Evolutionary conservation across 2,888 invertebrate genomes (phyloP), one percentile per base, ranked within the genome.

Genomic region (Agonopterix heracliana): DNA sequence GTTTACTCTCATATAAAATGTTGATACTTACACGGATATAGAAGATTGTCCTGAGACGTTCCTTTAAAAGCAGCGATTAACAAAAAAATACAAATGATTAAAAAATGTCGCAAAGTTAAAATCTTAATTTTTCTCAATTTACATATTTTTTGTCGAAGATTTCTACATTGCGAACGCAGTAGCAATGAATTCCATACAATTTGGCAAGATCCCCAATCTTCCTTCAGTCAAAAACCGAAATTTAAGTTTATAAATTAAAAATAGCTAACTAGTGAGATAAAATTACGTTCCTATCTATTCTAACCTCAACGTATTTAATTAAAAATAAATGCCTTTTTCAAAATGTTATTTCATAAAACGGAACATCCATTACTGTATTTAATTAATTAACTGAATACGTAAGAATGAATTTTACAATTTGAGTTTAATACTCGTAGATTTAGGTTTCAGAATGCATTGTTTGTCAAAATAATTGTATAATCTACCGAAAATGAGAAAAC

Each of bases 21-120:
- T n/a, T 34, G 52, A 82, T 89, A 91, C 91, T 91, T 89, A 91
- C 91, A 90, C 79, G 90, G 89, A 76, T 90, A 90, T 59, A 90
- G 89, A 73, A 91, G 89, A 82, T 84, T 91, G 83, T 91, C 91
- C 78, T 91, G 90, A 66, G 91, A 91, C 62, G 90, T 88, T 89
- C 91, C 91, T 91, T 81, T 66, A 63, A 26, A 78, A 54, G 81
- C 79, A 76, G 79, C 82, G 61, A 68, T 40, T 11, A 52, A 52
- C 12, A 49, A 34, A 34, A 17, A 35, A 38, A 38, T 38, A 38
- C 9, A 38, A 38, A 38, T 38, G 3, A 9, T 38, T 38, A 38
- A 38, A n/a, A 9, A n/a, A 38, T 0, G 38, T 38, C n/a, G n/a
- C n/a, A 38, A 38, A 38, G 45, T 47, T 46, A 45, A 42, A 42